phyloP scores from a whole-genome alignment of 2,797 vertebrate species.

The Anguilla marmorata region DNA sequence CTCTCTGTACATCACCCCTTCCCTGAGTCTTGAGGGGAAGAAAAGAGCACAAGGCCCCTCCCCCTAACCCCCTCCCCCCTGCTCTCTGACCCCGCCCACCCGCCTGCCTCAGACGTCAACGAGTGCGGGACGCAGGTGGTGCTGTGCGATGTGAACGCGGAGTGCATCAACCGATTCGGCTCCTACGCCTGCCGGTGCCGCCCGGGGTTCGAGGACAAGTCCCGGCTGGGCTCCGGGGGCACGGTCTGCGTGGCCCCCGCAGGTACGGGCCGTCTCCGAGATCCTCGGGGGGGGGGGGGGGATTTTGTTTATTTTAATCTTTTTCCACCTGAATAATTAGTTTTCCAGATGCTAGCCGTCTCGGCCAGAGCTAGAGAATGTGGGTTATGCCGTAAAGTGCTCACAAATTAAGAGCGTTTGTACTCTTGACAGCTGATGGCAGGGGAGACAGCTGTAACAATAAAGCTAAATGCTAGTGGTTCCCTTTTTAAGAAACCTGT shows the following conservation, averaged over 20 bases:
- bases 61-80: not conserved
- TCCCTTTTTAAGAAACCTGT: too few species aligned
- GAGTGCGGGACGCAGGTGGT: conserved; percentile 70
- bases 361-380: too few species aligned
- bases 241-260: conserved; percentile 53
- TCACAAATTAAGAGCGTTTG: too few species aligned
- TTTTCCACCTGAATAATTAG: too few species aligned
- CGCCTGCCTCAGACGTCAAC: conserved; percentile 63
- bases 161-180: conserved; percentile 69
- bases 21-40: not conserved
- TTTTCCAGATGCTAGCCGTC: too few species aligned
- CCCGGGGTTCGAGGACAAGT: conserved; percentile 60
- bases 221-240: conserved; percentile 56
- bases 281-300: too few species aligned
- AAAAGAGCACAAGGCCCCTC: too few species aligned
- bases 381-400: too few species aligned
- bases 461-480: too few species aligned
- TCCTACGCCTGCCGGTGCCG: conserved; percentile 70
- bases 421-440: too few species aligned
- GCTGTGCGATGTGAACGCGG: conserved; percentile 65
- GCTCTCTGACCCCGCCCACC: not conserved
- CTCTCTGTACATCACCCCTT: not conserved
- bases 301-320: too few species aligned
- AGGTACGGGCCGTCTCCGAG: conserved; percentile 48
- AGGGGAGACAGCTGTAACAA: too few species aligned